These are phyloP conservation scores for Pycnonotus jocosus DNA, from an alignment of 2,113 vertebrate genomes.

Conservation along the genomic window DNA sequence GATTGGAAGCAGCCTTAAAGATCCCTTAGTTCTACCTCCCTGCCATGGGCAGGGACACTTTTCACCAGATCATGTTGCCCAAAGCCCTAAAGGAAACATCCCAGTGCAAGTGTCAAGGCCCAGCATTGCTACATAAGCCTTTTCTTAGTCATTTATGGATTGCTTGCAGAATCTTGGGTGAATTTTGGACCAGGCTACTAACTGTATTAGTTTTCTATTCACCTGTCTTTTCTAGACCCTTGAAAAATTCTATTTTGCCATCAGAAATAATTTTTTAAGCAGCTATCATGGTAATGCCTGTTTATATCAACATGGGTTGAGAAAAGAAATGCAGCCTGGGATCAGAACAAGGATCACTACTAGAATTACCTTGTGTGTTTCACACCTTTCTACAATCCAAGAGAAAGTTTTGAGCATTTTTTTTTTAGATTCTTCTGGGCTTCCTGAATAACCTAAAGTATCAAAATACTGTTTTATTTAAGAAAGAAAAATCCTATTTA, in stretches of 20 bases:
- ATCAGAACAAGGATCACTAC: background rate
- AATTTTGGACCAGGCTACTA: background rate
- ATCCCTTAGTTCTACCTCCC: background rate
- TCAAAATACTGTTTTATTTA: background rate
- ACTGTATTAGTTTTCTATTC: background rate
- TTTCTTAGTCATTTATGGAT: background rate
- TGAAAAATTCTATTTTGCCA: background rate
- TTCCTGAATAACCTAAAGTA: background rate
- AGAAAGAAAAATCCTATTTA: background rate
- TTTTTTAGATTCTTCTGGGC: background rate
- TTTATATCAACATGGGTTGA: background rate
- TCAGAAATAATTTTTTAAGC: background rate
- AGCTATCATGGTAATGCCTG: background rate
- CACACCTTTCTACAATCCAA: background rate
- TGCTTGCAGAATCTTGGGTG: background rate
- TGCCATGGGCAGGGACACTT: background rate
- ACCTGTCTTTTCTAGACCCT: accelerated
- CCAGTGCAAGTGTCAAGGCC: background rate
- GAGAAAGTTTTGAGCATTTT: background rate
- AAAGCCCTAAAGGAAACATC: background rate
- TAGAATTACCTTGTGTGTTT: background rate
- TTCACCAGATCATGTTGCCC: background rate
- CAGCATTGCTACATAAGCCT: background rate
- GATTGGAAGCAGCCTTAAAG: background rate
- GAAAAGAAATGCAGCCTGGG: background rate